phyloP scores from a whole-genome alignment of 2,797 vertebrate genomes.

The Hapalemur alaotrensis region DNA sequence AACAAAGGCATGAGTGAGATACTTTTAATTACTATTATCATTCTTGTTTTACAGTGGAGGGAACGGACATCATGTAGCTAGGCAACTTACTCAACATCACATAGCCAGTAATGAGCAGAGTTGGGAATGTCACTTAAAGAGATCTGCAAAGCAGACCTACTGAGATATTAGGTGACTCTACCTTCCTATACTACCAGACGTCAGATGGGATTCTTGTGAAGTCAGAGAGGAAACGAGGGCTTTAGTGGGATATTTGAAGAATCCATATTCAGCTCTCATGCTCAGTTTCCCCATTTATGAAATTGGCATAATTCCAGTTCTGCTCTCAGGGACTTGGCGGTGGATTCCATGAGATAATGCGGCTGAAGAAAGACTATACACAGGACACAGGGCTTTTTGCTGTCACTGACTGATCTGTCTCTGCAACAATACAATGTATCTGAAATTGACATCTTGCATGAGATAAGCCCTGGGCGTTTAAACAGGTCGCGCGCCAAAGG shows the following conservation, averaged over 20 bases:
- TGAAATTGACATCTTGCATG: background rate
- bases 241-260: background rate
- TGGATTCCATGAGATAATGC: background rate
- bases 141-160: background rate
- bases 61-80: background rate
- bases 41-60: background rate
- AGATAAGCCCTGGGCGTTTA: background rate
- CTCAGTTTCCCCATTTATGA: background rate
- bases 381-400: background rate
- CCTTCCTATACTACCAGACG: background rate
- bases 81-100: background rate
- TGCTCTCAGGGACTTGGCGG: background rate
- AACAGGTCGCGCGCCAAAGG: background rate
- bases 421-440: background rate
- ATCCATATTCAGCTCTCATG: background rate
- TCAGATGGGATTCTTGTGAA: background rate
- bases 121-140: background rate
- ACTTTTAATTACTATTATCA: background rate
- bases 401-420: background rate
- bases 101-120: background rate
- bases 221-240: background rate
- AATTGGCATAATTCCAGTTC: background rate
- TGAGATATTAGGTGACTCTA: background rate
- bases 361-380: background rate
- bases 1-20: background rate